Base-by-base conservation (phyloP, 1,140 invertebrate species). In the Venturia canescens region DNA sequence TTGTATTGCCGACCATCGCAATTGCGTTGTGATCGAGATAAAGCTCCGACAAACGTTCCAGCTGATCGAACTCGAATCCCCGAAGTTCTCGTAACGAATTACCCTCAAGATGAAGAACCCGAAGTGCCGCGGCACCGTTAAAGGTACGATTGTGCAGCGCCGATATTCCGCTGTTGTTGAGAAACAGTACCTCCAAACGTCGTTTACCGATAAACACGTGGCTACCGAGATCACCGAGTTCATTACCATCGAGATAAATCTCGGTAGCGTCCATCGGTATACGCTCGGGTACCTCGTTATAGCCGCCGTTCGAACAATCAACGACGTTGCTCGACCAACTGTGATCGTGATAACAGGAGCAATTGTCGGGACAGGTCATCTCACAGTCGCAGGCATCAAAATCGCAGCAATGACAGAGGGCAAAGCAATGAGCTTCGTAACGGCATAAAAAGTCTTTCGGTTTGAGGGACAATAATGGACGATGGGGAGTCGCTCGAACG, bases 191-290 rank as follows among this genome's bases (percentile, higher is more conserved):
- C 90, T 96, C 95, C 83, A 98, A 91, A 88, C 97, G 96, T 88
- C 97, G 97, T 81, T 97, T 94, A 1, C 97, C 97, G 82, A 98
- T 97, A 88, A 98, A 98, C 4, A 97, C 96, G 88, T 98, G 97
- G 88, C 96, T 97, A 27, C 96, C 95, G 80, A 98, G 93, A 86
- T 97, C 95, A 70, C 95, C 94, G 83, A 98, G 96, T 86, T 97
- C 95, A 89, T 98, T 98, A 77, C 97, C 97, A 89, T 98, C 97
- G 78, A 98, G 93, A 91, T 98, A 98, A 67, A 98, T 94, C 93
- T 98, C 97, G 13, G 97, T 98, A 80, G 97, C 97, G 91, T 98
- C 97, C 97, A 98, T 98, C 60, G 97, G 97, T 86, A 98, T 97
- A 75, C 95, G 94, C 57, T 94, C 95, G 1, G 97, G 97, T 91